Base-by-base conservation (phyloP, 2,888 invertebrate species). In the Ophioninae sp. region DNA sequence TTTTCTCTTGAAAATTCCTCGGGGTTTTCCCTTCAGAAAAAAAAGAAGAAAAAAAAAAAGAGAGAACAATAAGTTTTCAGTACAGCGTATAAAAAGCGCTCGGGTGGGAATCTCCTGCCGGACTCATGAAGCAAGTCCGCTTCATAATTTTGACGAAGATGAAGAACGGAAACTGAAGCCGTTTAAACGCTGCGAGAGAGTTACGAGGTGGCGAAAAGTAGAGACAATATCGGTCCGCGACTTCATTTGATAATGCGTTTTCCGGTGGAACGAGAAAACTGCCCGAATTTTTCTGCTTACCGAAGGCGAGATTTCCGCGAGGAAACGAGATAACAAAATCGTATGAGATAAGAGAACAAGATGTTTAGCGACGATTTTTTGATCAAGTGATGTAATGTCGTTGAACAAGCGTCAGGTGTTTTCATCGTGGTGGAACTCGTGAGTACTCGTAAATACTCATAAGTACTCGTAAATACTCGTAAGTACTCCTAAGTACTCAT, bases 1-100 rank as follows among this genome's bases (percentile, higher is more conserved):
- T 70, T 72, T 81, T 81, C 59, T 70, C 72, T n/a, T 39, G 37
- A 21, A 72, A 61, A 30, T 77, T 57, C 64, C 76, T 13, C 77
- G 50, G 13, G 20, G 41, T 10, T 7, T 50, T 17, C 50, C 50
- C 50, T 50, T 17, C 50, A 50, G 13, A 8, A 39, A 61, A 10
- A n/a, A n/a, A n/a, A n/a, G n/a, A n/a, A n/a, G n/a, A n/a, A n/a
- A n/a, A n/a, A n/a, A 70, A 8, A 21, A 20, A 69, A 23, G 56
- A 13, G 41, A 44, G 56, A 56, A 70, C 44, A 37, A 30, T 64
- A 64, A 70, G 59, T 78, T 78, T 64, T 78, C 44, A 41, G 56
- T 72, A 39, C n/a, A 56, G 41, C 72, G 62, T 67, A 62, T 78
- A 21, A 73, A 73, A 41, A 39, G n/a, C 21, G 57, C 59, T 57